Percentiles rank a stretch among this genome's conserved stretches.
phyloP scores from a whole-genome alignment of 2,113 vertebrate genomes.

The Halcyon malimbica region DNA sequence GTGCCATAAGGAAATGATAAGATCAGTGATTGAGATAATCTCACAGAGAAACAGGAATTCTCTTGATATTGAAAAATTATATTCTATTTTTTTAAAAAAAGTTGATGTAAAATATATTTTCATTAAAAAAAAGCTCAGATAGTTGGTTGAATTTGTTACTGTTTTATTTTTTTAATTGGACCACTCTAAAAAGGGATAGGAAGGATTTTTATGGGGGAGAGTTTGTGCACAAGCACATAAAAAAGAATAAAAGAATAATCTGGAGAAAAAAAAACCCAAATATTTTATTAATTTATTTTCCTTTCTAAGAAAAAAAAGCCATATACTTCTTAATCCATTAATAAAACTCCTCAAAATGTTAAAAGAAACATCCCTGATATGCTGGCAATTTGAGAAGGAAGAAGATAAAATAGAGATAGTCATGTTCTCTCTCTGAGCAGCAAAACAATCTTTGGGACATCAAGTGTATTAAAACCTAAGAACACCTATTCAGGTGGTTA shows the following conservation, averaged over 20 bases:
- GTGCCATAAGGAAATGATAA: neutral
- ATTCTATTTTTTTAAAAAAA: neutral
- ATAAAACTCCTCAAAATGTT: neutral
- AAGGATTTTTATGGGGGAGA: neutral
- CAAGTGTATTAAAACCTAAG: neutral
- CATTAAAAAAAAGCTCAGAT: neutral
- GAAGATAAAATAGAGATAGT: accelerated
- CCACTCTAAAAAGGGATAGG: neutral
- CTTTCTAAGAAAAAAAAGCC: neutral
- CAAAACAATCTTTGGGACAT: neutral
- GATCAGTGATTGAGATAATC: neutral
- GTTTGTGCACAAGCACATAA: accelerated
- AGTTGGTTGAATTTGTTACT: neutral
- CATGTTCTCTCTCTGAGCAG: neutral
- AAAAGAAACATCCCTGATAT: neutral
- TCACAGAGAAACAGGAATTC: neutral
- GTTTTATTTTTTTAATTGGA: neutral
- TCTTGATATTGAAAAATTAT: neutral
- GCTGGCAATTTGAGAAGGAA: neutral
- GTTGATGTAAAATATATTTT: neutral
- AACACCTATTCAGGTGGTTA: neutral
- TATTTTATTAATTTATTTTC: neutral
- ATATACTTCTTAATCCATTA: neutral
- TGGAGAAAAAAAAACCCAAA: accelerated
- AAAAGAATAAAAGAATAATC: neutral